A percentile compares a stretch with the other conserved stretches of the same genome.
phyloP scores from a whole-genome alignment of 2,888 invertebrate genomes.

The Pegoplata infirma region DNA sequence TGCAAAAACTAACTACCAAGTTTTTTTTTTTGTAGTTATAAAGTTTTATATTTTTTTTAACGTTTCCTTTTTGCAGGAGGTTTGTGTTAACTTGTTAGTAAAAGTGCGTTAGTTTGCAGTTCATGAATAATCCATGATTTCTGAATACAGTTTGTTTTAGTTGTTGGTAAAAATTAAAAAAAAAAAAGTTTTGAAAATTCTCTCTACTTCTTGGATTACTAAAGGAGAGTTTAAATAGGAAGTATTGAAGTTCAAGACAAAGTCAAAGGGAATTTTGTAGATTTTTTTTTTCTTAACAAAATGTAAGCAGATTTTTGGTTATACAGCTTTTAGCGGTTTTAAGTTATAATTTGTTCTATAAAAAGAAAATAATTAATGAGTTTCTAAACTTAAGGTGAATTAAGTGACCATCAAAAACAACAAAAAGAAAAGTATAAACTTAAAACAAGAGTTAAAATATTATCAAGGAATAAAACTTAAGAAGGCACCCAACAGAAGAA shows the following conservation, averaged over 20 bases:
- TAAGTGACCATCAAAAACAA: conserved; percentile 37
- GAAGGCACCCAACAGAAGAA: neutral
- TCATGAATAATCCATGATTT: conserved; percentile 66
- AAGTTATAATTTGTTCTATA: conserved; percentile 45
- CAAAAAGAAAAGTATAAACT: too few species aligned
- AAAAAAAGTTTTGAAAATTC: conserved; percentile 21
- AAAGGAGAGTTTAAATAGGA: too few species aligned
- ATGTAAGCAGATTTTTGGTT: conserved; percentile 31
- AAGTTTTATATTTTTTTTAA: conserved; percentile 27
- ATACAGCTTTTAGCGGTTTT: conserved; percentile 12
- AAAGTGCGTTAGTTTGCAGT: conserved; percentile 61
- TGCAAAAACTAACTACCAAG: conserved; percentile 15
- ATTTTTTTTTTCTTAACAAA: conserved; percentile 13
- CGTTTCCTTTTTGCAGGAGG: conserved; percentile 42
- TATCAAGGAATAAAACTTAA: conserved; percentile 16
- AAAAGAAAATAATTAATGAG: conserved; percentile 50
- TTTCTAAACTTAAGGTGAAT: conserved; percentile 45
- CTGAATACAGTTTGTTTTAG: conserved; percentile 40
- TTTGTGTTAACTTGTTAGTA: conserved; percentile 57
- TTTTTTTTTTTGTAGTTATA: conserved; percentile 16
- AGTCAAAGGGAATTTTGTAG: conserved; percentile 41
- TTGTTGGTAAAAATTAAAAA: conserved; percentile 32
- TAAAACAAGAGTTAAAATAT: conserved; percentile 11
- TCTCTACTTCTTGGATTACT: neutral
- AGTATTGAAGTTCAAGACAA: conserved; percentile 46